phyloP scores from a whole-genome alignment of 2,113 vertebrate species.

The Pollimyrus isidori region DNA sequence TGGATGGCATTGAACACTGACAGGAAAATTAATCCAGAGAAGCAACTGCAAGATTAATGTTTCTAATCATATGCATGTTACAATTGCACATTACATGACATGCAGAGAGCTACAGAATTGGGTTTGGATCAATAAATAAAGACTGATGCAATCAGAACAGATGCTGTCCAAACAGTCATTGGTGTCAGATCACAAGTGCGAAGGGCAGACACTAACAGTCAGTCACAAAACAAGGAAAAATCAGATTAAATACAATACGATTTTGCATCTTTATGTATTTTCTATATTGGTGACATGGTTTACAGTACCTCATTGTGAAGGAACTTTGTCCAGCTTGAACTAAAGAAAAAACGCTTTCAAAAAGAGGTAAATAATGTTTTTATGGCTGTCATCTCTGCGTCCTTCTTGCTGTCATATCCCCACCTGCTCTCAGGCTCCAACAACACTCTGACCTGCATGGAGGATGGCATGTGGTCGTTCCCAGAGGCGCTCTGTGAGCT shows the following conservation, averaged over 20 bases:
- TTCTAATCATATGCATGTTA: not conserved
- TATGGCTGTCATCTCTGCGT: not conserved
- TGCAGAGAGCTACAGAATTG: not conserved
- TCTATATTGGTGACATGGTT: not conserved
- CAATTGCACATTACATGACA: not conserved
- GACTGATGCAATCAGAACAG: not conserved
- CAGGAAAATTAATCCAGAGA: not conserved
- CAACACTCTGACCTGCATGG: constrained; percentile 83
- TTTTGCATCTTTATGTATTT: not conserved
- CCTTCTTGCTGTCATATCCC: not conserved
- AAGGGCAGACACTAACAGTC: not conserved
- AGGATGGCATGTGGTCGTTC: constrained; percentile 95
- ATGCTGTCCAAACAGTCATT: not conserved
- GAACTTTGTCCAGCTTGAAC: not conserved
- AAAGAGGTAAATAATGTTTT: not conserved
- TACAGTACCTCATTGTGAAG: not conserved
- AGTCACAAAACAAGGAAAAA: not conserved
- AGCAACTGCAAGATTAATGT: not conserved
- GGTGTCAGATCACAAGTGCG: not conserved
- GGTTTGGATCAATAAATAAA: not conserved
- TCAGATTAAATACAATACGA: not conserved
- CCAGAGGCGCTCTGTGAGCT: constrained; percentile 92
- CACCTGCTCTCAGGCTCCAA: constrained; percentile 69
- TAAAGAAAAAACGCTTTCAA: not conserved
- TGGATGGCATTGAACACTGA: not conserved